These are phyloP conservation scores for Tyrophagus putrescentiae DNA, from an alignment of 1,140 invertebrate species.

Conservation along the genomic window DNA sequence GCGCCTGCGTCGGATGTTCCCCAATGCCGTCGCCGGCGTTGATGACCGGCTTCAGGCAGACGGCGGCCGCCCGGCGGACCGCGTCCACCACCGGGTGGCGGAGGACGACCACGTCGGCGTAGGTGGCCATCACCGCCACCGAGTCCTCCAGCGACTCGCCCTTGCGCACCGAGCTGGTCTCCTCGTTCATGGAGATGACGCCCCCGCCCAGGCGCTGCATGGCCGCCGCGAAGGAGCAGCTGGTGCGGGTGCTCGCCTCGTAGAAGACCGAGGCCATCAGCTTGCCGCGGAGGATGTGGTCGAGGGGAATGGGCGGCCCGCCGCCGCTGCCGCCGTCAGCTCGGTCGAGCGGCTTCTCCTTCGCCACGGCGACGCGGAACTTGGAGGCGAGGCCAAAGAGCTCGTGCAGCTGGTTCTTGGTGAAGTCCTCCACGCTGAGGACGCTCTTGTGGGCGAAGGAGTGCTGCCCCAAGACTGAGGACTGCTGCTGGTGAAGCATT, in stretches of 20 bases:
- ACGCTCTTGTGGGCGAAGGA: slow-evolving; percentile 52
- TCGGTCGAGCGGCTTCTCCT: slow-evolving; percentile 49
- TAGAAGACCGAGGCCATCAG: slow-evolving; percentile 92
- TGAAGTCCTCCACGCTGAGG: slow-evolving; percentile 67
- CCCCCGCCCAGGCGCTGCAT: slow-evolving; percentile 86
- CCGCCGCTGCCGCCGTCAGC: neutral
- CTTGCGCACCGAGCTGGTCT: slow-evolving; percentile 83
- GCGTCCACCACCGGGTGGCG: slow-evolving; percentile 85
- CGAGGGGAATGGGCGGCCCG: neutral
- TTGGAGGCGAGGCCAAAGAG: slow-evolving; percentile 85
- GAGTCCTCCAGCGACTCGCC: slow-evolving; percentile 78
- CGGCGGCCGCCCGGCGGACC: slow-evolving; percentile 56
- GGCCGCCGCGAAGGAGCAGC: slow-evolving; percentile 84
- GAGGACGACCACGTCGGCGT: slow-evolving; percentile 74
- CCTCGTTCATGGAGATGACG: slow-evolving; percentile 73
- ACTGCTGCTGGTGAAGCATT: neutral
- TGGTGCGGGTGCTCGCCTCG: slow-evolving; percentile 89
- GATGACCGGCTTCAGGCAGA: slow-evolving; percentile 72
- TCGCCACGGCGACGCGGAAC: slow-evolving; percentile 60
- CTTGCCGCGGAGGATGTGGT: slow-evolving; percentile 47
- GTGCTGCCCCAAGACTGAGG: too few relatives aligned
- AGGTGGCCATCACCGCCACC: slow-evolving; percentile 37
- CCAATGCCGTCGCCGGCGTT: slow-evolving; percentile 97
- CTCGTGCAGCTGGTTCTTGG: slow-evolving; percentile 68
- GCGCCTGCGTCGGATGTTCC: slow-evolving; percentile 94